phyloP scores from a whole-genome alignment of 2,113 vertebrate species.

The Forbesichthys papilliferus region DNA sequence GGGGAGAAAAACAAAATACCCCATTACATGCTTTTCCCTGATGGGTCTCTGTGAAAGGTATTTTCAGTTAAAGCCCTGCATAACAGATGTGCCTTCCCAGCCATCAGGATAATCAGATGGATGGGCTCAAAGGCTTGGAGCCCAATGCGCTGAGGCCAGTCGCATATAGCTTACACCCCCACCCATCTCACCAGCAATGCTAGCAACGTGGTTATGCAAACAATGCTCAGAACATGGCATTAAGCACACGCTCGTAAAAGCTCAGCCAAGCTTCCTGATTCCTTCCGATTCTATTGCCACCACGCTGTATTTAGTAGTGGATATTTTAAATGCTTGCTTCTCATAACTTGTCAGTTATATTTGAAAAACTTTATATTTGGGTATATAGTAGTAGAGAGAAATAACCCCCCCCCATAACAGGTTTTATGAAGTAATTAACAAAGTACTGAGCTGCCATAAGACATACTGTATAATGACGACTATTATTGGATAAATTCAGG shows the following conservation, averaged over 20 bases:
- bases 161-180: constrained; percentile 17
- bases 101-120: constrained; percentile 60
- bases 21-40: constrained; percentile 46
- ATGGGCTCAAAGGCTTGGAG: constrained; percentile 61
- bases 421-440: too few species aligned
- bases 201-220: constrained; percentile 30
- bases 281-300: too few species aligned
- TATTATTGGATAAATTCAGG: too few species aligned
- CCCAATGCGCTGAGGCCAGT: constrained; percentile 30
- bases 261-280: too few species aligned
- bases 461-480: too few species aligned
- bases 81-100: constrained; percentile 35
- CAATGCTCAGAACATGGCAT: constrained; percentile 8
- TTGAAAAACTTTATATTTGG: too few species aligned
- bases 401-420: too few species aligned
- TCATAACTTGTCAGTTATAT: too few species aligned
- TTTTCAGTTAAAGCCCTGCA: constrained; percentile 55
- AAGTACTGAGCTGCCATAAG: too few species aligned
- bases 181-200: constrained; percentile 5
- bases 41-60: constrained; percentile 47
- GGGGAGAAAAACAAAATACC: constrained; percentile 46
- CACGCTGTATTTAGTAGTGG: too few species aligned
- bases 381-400: too few species aligned
- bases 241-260: background rate
- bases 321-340: too few species aligned